Percentiles rank a stretch among this genome's conserved stretches.
These are phyloP conservation scores for Peribatodes rhomboidaria DNA, from an alignment of 2,888 invertebrate species.

Conservation along the genomic window DNA sequence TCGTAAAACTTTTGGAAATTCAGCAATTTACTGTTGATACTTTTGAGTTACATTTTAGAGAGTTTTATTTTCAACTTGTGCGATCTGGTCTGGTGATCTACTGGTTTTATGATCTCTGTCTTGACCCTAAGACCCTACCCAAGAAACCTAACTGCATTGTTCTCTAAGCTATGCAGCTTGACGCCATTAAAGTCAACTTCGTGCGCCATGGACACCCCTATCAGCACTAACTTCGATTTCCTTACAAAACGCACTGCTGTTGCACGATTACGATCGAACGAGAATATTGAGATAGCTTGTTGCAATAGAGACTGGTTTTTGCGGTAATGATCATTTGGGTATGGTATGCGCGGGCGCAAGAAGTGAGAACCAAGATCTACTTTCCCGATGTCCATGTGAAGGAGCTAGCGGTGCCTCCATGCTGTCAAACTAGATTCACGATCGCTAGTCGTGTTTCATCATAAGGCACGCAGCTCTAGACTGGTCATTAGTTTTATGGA, in stretches of 20 bases:
- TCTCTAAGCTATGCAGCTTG: constrained; percentile 15
- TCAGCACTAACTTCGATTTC: constrained; percentile 42
- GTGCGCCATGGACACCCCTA: constrained; percentile 34
- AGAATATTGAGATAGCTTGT: constrained; percentile 57
- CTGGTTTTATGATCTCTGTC: too few relatives aligned
- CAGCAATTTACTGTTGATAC: neutral
- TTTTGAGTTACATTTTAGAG: neutral
- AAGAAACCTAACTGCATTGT: constrained; percentile 24
- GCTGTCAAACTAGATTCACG: constrained; percentile 70
- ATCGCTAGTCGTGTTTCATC: constrained; percentile 46
- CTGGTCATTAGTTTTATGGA: constrained; percentile 27
- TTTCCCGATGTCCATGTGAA: constrained; percentile 72
- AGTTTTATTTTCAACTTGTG: too few relatives aligned
- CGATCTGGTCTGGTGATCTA: too few relatives aligned
- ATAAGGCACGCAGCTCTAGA: constrained; percentile 24
- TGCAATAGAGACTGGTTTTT: constrained; percentile 67
- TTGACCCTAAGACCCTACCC: neutral
- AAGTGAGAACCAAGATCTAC: constrained; percentile 65
- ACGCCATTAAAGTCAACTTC: constrained; percentile 31
- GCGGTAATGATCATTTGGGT: constrained; percentile 72
- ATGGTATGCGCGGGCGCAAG: constrained; percentile 62
- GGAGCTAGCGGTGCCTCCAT: constrained; percentile 59
- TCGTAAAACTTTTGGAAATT: neutral
- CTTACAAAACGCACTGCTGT: constrained; percentile 48
- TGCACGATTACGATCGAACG: constrained; percentile 50